Percentiles rank a stretch among this genome's conserved stretches.
These are phyloP conservation scores for Ictalurus punctatus DNA, from an alignment of 2,113 vertebrate genomes.

Conservation along the genomic window DNA sequence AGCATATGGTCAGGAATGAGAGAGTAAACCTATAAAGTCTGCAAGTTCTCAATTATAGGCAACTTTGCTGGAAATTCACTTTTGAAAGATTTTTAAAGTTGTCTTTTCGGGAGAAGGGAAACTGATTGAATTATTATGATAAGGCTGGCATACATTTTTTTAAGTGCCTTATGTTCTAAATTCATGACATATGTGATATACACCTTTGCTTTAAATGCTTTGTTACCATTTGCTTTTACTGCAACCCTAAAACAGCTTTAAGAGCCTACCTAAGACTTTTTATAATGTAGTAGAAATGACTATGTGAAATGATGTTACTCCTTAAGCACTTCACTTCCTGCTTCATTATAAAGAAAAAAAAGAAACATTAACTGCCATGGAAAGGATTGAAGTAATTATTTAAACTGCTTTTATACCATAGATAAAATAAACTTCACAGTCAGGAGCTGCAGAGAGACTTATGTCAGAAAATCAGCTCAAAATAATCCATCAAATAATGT, in stretches of 20 bases:
- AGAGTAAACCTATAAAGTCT: constrained; percentile 13
- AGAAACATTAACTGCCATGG: no score
- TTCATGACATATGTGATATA: neutral
- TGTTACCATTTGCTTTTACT: constrained; percentile 27
- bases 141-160: neutral
- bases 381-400: neutral
- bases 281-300: constrained; percentile 28
- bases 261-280: constrained; percentile 6
- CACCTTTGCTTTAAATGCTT: neutral
- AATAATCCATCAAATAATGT: constrained; percentile 4
- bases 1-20: constrained; percentile 38
- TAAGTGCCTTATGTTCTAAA: neutral
- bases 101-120: neutral
- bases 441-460: constrained; percentile 7
- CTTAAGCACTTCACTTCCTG: neutral
- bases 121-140: neutral
- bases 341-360: neutral
- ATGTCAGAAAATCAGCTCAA: constrained; percentile 17
- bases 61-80: constrained; percentile 21
- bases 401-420: neutral
- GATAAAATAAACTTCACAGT: constrained; percentile 16
- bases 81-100: neutral
- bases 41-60: neutral
- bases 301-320: neutral
- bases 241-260: neutral